These are phyloP conservation scores for Columba janthina DNA, from an alignment of 2,113 vertebrate genomes.

Conservation along the genomic window DNA sequence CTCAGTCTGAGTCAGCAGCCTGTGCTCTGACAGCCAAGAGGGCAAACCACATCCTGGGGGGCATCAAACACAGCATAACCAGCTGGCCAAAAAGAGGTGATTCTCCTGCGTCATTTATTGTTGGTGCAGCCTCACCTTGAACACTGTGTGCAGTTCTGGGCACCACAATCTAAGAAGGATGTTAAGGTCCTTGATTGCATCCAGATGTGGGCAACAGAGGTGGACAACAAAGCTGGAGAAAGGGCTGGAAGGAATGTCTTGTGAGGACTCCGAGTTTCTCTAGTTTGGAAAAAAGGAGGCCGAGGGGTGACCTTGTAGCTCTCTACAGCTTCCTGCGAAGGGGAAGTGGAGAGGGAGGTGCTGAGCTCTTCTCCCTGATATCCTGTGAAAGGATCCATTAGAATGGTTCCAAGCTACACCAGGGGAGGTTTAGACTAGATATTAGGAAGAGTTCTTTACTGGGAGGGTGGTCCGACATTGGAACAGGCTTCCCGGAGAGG, in stretches of 20 bases:
- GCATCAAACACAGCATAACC: too few species aligned
- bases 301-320: not conserved
- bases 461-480: not conserved
- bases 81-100: not conserved
- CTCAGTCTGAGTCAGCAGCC: not conserved
- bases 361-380: not conserved
- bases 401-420: not conserved
- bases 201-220: not conserved
- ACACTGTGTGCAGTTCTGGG: not conserved
- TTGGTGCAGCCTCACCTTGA: not conserved
- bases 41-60: not conserved
- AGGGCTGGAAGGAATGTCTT: too few species aligned
- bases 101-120: not conserved
- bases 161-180: not conserved
- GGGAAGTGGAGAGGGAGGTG: not conserved
- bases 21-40: not conserved
- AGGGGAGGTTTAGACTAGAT: not conserved
- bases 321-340: not conserved
- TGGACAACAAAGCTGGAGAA: not conserved
- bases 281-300: not conserved
- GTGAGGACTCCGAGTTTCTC: not conserved
- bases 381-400: not conserved
- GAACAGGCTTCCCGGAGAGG: not conserved
- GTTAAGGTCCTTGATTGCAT: too few species aligned
- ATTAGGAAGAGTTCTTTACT: not conserved